Percentiles rank a stretch among this genome's conserved stretches.
phyloP scores from a whole-genome alignment of 2,797 vertebrate genomes.

The Hypotaenidia okinawae region DNA sequence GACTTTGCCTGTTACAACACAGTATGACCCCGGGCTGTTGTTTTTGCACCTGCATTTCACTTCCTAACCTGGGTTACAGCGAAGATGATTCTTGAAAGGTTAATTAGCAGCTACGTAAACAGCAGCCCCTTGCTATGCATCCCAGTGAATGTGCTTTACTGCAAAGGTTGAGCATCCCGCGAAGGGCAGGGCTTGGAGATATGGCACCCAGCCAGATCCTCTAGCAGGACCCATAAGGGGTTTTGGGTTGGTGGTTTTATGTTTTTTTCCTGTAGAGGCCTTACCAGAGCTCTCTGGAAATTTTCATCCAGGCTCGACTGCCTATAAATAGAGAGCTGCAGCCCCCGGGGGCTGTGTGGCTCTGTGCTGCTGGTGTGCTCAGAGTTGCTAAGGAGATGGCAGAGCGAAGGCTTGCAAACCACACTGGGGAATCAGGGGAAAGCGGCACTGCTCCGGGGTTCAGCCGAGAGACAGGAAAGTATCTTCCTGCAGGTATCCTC shows the following conservation, averaged over 20 bases:
- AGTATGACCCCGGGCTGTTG: slow-evolving; percentile 41
- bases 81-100: slow-evolving; percentile 26
- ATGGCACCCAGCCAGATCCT: background rate
- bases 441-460: background rate
- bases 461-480: background rate
- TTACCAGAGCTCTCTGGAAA: slow-evolving; percentile 47
- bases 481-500: background rate
- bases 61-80: slow-evolving; percentile 46
- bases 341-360: slow-evolving; percentile 31
- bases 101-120: slow-evolving; percentile 46
- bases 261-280: background rate
- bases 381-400: slow-evolving; percentile 64
- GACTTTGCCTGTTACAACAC: slow-evolving; percentile 28
- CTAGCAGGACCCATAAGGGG: background rate
- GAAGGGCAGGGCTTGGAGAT: background rate
- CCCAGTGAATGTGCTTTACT: background rate
- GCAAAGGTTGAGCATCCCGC: background rate
- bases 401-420: background rate
- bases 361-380: slow-evolving; percentile 53
- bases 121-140: background rate
- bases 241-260: background rate
- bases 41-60: slow-evolving; percentile 64
- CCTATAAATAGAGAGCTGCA: slow-evolving; percentile 56
- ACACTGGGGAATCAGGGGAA: background rate
- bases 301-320: background rate